A percentile compares a stretch with the other conserved stretches of the same genome.
These are phyloP conservation scores for Pygathrix nemaeus DNA, from an alignment of 2,113 vertebrate genomes.

Conservation along the genomic window DNA sequence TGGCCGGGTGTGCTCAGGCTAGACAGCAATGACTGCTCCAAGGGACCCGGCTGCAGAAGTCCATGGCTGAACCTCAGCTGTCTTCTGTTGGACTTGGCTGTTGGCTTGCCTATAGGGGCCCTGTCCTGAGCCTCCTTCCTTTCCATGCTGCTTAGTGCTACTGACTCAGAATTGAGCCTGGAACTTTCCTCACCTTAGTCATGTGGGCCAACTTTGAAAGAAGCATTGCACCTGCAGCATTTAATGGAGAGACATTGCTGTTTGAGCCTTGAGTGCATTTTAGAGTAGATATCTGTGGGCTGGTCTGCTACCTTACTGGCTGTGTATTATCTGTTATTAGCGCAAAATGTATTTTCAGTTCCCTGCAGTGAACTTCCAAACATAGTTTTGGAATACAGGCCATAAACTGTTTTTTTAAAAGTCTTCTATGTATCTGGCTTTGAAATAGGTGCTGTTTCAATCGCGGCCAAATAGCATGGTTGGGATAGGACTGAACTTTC, in stretches of 20 bases:
- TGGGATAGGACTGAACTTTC: not conserved
- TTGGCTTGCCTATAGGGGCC: not conserved
- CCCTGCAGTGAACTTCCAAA: not conserved
- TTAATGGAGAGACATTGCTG: not conserved
- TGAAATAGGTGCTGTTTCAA: not conserved
- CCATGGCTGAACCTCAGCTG: not conserved
- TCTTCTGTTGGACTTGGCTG: not conserved
- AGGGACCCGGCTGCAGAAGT: not conserved
- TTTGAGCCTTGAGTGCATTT: not conserved
- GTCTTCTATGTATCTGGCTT: not conserved
- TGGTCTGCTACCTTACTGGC: not conserved
- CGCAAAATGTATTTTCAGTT: not conserved
- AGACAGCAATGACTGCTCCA: not conserved
- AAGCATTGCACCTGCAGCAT: not conserved
- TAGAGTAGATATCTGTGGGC: not conserved
- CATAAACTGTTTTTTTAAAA: not conserved
- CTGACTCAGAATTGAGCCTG: not conserved
- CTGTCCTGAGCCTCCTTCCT: not conserved
- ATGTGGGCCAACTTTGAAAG: not conserved
- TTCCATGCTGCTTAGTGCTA: not conserved
- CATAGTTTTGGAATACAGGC: not conserved
- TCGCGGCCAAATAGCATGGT: not conserved
- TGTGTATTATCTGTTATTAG: not conserved
- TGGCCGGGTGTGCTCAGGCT: not conserved
- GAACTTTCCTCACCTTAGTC: not conserved